A percentile compares a stretch with the other conserved stretches of the same genome.
Conservation (phyloP, 2,888 invertebrate genomes). For the Cyclophora punctaria region DNA sequence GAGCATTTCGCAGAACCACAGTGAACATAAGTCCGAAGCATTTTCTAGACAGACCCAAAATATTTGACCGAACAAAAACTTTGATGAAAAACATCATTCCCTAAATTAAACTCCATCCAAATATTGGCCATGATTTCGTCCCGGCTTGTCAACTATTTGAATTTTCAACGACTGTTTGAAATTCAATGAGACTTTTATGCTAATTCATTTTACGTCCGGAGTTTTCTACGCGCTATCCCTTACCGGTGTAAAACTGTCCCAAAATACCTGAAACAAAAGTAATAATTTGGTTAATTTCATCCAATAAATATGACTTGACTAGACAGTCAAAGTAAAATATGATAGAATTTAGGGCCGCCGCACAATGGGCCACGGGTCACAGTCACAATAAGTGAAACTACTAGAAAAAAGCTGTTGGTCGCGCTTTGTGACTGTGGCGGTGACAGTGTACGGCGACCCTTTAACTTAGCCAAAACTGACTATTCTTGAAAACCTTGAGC, state of each 20-base stretch:
- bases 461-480: no score
- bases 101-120: slow-evolving; percentile 10
- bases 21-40: not conserved
- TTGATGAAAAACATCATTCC: no score
- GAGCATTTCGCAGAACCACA: not conserved
- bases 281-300: not conserved
- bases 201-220: slow-evolving; percentile 34
- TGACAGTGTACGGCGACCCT: no score
- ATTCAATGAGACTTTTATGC: slow-evolving; percentile 52
- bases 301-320: no score
- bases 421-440: no score
- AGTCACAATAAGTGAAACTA: no score
- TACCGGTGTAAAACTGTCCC: slow-evolving; percentile 46
- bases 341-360: no score
- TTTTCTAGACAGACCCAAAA: not conserved
- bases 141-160: slow-evolving; percentile 38
- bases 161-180: slow-evolving; percentile 42
- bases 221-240: slow-evolving; percentile 31
- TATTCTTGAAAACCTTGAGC: no score
- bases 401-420: no score
- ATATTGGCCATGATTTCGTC: slow-evolving; percentile 26
- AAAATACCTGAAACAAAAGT: slow-evolving; percentile 67
- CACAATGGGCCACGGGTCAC: no score
- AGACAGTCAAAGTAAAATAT: no score
- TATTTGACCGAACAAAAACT: not conserved